These are phyloP conservation scores for Lepus timidus DNA, from an alignment of 2,113 vertebrate species.

Conservation along the genomic window DNA sequence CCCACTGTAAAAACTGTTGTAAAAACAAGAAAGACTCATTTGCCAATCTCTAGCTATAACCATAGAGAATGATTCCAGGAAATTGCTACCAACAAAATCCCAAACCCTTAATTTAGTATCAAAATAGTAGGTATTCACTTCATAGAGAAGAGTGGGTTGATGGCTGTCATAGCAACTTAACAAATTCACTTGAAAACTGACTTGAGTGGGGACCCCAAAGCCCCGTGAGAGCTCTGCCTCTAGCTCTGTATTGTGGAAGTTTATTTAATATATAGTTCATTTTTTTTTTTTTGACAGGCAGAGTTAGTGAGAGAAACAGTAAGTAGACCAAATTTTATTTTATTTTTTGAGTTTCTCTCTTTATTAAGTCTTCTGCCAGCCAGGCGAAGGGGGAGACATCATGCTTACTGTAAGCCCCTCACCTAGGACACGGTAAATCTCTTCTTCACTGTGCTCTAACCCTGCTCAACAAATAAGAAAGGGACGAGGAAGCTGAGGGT, in stretches of 20 bases:
- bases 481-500: too few species aligned
- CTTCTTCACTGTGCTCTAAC: too few species aligned
- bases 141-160: conserved; percentile 72
- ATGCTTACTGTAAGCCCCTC: too few species aligned
- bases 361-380: too few species aligned
- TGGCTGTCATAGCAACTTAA: conserved; percentile 70
- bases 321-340: too few species aligned
- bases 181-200: conserved; percentile 61
- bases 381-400: too few species aligned
- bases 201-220: not conserved
- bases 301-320: too few species aligned
- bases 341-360: too few species aligned
- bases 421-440: too few species aligned
- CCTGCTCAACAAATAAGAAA: too few species aligned
- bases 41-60: conserved; percentile 46
- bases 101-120: not conserved
- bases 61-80: not conserved
- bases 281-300: not conserved
- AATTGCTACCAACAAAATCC: not conserved
- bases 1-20: conserved; percentile 56
- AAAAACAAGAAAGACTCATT: conserved; percentile 55
- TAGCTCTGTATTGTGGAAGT: not conserved
- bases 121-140: not conserved
- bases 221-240: not conserved
- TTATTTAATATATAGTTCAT: not conserved